Evolutionary conservation across 2,888 invertebrate genomes (phyloP).

Genomic region (Temnothorax rugatulus): DNA sequence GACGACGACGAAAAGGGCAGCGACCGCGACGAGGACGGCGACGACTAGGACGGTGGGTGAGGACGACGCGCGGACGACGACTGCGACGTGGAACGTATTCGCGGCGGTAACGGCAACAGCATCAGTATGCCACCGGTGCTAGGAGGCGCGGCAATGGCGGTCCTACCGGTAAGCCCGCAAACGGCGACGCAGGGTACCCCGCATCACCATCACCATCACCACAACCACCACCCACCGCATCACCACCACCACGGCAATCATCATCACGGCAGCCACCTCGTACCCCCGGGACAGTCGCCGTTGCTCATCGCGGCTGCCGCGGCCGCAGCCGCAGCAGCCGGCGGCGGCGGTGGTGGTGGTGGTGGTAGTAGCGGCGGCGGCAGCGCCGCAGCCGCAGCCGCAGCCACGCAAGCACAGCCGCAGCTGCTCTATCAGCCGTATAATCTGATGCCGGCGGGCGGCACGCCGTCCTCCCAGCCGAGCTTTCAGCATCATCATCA

Average conservation of each 20-base stretch:
- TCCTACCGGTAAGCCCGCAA: conserved; percentile 86
- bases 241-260: conserved; percentile 55
- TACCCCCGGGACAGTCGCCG: conserved; percentile 81
- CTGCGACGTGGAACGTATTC: conserved; percentile 16
- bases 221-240: conserved; percentile 34
- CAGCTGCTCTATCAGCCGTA: conserved; percentile 85
- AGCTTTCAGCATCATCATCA: conserved; percentile 77
- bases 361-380: not conserved
- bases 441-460: conserved; percentile 81
- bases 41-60: not conserved
- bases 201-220: conserved; percentile 78
- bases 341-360: conserved; percentile 19
- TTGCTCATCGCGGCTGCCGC: conserved; percentile 74
- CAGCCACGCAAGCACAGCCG: conserved; percentile 77
- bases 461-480: conserved; percentile 77
- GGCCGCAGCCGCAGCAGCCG: conserved; percentile 76
- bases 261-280: conserved; percentile 69
- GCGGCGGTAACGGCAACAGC: conserved; percentile 17
- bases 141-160: conserved; percentile 86
- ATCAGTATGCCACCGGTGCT: conserved; percentile 85
- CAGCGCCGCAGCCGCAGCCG: conserved; percentile 52
- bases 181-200: conserved; percentile 85
- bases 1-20: conserved; percentile 50
- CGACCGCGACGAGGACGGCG: not conserved
- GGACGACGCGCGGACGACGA: not conserved